Evolutionary conservation across 2,888 invertebrate genomes (phyloP).

Genomic region (Hoplodrina blanda): DNA sequence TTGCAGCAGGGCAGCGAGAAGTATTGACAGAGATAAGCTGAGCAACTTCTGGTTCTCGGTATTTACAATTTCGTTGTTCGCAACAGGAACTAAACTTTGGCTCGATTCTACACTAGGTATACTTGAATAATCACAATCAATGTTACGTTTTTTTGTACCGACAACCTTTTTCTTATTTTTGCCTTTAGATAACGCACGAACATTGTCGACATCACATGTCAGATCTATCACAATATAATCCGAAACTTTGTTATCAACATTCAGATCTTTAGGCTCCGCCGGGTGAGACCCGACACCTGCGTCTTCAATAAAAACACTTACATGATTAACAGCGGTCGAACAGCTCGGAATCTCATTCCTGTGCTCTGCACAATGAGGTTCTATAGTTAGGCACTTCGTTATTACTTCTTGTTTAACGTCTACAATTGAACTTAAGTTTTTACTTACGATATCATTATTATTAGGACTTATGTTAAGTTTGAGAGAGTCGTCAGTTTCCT

Average conservation of each 20-base stretch:
- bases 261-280: constrained; percentile 64
- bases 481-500: constrained; percentile 85
- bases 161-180: constrained; percentile 68
- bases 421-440: constrained; percentile 71
- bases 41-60: constrained; percentile 89
- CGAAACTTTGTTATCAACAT: constrained; percentile 68
- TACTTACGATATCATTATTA: constrained; percentile 71
- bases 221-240: constrained; percentile 88
- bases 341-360: constrained; percentile 89
- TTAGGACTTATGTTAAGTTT: constrained; percentile 76
- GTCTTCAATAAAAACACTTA: constrained; percentile 76
- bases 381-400: constrained; percentile 87
- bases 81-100: constrained; percentile 86
- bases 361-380: constrained; percentile 79
- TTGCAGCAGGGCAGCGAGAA: constrained; percentile 91
- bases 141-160: constrained; percentile 77
- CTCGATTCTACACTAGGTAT: constrained; percentile 78
- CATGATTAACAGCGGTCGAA: constrained; percentile 81
- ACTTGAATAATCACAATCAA: constrained; percentile 82
- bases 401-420: constrained; percentile 75
- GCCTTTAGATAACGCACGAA: constrained; percentile 70
- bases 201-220: constrained; percentile 81
- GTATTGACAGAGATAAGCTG: constrained; percentile 91
- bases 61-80: constrained; percentile 84
- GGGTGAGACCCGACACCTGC: constrained; percentile 65